Evolutionary conservation across 2,113 vertebrate genomes (phyloP).

Genomic region (Lipotes vexillifer): DNA sequence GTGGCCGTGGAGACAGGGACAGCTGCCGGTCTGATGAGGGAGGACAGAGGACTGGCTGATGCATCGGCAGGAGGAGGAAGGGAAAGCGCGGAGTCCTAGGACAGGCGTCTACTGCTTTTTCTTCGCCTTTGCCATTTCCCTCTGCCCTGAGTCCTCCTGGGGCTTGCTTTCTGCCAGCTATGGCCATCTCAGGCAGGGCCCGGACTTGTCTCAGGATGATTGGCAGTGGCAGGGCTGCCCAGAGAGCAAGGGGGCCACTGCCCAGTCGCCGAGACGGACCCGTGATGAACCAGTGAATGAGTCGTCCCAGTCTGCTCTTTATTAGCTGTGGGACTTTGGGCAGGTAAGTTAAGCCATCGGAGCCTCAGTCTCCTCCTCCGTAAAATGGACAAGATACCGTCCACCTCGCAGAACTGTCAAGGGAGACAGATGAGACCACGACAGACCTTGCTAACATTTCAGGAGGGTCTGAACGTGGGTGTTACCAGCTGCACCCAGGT

Average conservation of each 20-base stretch:
- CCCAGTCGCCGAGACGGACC: not conserved
- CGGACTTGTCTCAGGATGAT: not conserved
- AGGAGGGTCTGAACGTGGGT: not conserved
- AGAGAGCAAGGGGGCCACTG: not conserved
- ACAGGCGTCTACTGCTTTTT: fast-evolving
- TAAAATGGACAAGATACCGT: not conserved
- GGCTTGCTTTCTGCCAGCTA: not conserved
- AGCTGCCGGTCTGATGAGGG: not conserved
- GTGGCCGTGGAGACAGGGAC: not conserved
- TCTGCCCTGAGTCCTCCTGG: not conserved
- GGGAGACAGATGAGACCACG: fast-evolving
- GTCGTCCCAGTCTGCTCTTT: not conserved
- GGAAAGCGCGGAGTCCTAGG: fast-evolving
- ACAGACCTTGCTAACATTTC: not conserved
- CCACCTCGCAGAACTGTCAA: not conserved
- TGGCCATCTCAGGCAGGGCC: not conserved
- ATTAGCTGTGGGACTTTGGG: not conserved
- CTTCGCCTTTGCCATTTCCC: not conserved
- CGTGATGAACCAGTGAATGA: not conserved
- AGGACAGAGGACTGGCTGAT: not conserved
- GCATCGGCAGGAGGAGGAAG: fast-evolving
- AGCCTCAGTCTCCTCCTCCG: not conserved
- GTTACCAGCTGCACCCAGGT: too few relatives aligned
- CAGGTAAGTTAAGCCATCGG: not conserved
- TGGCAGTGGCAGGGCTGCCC: not conserved